Percentiles rank a stretch among this genome's conserved stretches.
These are phyloP conservation scores for Coilia nasus DNA, from an alignment of 2,797 vertebrate species.

Conservation along the genomic window DNA sequence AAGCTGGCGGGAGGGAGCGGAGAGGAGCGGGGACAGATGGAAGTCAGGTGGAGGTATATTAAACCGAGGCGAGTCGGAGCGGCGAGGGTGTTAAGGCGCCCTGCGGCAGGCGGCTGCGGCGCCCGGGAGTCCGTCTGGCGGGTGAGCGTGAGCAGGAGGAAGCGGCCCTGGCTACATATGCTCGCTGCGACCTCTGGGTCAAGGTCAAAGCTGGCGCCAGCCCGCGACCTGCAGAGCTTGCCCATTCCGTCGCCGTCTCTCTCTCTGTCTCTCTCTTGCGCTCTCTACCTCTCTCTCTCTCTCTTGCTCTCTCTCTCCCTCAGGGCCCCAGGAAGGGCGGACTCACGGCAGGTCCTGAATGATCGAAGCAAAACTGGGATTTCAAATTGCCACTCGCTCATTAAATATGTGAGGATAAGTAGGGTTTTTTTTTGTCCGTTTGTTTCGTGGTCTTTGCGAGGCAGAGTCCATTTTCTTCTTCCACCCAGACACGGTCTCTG, in stretches of 20 bases:
- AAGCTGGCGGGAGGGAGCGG: slow-evolving; percentile 14
- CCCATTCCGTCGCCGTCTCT: too few species aligned
- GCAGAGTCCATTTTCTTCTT: not conserved
- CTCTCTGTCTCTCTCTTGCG: too few species aligned
- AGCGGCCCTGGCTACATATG: slow-evolving; percentile 51
- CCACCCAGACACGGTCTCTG: not conserved
- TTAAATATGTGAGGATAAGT: not conserved
- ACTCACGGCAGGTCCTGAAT: not conserved
- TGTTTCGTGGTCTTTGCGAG: not conserved
- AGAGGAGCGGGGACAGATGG: slow-evolving; percentile 49
- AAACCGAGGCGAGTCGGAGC: slow-evolving; percentile 63
- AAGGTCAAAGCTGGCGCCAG: slow-evolving; percentile 49
- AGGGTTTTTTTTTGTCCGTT: not conserved
- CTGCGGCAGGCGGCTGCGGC: slow-evolving; percentile 51
- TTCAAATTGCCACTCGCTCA: not conserved
- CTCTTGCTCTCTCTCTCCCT: not conserved
- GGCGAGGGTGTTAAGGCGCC: slow-evolving; percentile 72
- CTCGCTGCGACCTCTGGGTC: slow-evolving; percentile 49
- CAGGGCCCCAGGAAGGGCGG: not conserved
- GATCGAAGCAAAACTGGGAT: not conserved
- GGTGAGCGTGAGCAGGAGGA: slow-evolving; percentile 40
- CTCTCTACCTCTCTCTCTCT: not conserved
- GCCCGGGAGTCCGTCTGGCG: slow-evolving; percentile 60
- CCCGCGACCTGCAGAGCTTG: not conserved
- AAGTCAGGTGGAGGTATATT: slow-evolving; percentile 67